Percentiles rank a stretch among this genome's conserved stretches.
Evolutionary conservation across 2,888 invertebrate genomes (phyloP).

Genomic region (Melinopterus prodromus): DNA sequence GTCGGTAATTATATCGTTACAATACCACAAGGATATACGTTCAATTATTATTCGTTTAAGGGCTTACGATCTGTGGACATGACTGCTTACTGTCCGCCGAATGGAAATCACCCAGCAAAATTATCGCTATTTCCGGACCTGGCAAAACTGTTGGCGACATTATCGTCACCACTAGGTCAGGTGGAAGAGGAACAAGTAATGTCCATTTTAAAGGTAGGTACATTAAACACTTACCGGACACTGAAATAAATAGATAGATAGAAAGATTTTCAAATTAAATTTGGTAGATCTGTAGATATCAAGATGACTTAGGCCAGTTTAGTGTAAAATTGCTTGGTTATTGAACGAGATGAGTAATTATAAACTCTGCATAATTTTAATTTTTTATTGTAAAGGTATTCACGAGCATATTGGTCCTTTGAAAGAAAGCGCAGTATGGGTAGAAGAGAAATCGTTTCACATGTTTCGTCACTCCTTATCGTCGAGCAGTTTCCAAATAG

Average conservation of each 20-base stretch:
- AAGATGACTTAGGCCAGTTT: too few relatives aligned
- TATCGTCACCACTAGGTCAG: conserved; percentile 85
- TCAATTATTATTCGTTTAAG: conserved; percentile 62
- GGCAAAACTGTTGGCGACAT: conserved; percentile 93
- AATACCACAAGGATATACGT: neutral
- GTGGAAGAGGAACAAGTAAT: conserved; percentile 88
- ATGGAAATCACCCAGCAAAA: conserved; percentile 98
- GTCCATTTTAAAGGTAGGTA: conserved; percentile 88
- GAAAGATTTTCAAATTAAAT: too few relatives aligned
- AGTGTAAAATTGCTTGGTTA: too few relatives aligned
- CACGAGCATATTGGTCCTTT: conserved; percentile 91
- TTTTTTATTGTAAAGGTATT: conserved; percentile 64
- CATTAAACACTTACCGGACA: neutral
- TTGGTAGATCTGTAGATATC: too few relatives aligned
- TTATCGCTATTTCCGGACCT: conserved; percentile 93
- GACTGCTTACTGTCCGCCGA: conserved; percentile 95
- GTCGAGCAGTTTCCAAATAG: conserved; percentile 85
- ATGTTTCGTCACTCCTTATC: conserved; percentile 87
- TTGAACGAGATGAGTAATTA: neutral
- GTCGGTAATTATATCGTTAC: conserved; percentile 67
- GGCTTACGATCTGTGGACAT: conserved; percentile 92
- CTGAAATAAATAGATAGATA: too few relatives aligned
- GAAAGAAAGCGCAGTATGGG: conserved; percentile 98
- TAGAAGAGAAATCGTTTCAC: conserved; percentile 91
- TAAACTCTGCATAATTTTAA: conserved; percentile 49